Base-by-base conservation (phyloP, 2,888 invertebrate species). In the Volucella inflata region DNA sequence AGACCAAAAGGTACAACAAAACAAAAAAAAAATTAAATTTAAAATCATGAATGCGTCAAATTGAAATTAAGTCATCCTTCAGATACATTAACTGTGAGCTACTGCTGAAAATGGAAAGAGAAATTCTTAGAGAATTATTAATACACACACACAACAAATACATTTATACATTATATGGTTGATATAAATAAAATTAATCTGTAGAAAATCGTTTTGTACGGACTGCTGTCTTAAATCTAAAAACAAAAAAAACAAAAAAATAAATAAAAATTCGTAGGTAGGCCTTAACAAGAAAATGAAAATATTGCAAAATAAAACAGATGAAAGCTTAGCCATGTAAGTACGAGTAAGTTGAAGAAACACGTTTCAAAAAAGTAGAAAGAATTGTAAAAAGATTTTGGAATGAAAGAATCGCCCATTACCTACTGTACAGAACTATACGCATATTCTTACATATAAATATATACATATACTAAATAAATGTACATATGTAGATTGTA, bases 191-290 rank as follows among this genome's bases (percentile, higher is more conserved):
- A 40, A 70, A 65, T 65, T 68, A 79, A 71, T 30, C 57, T 72
- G 68, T 85, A 82, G 78, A 82, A 46, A 78, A 82, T 82, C 70
- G 82, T 88, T 88, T 88, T 88, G 70, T 88, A 88, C 88, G 82
- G 82, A 87, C 85, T 80, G 87, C 78, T 87, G 81, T 87, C 85
- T 83, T 53, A 55, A 67, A 53, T n/a, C n/a, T n/a, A 76, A 84
- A 84, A 71, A 59, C 72, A 71, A 79, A 68, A 76, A 38, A 57
- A 50, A 62, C 48, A 72, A 67, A 21, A 57, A 55, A 60, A 53
- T 36, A 44, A 21, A 55, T 48, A 57, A 53, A 14, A 53, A 38
- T n/a, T 12, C 30, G 38, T 85, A 79, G 79, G 70, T 84, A 87
- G 81, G 74, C 57, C 59, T 60, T 17, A 64, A 74, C 30, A 65